Evolutionary conservation across 2,888 invertebrate genomes (phyloP).

Genomic region (Pherbina coryleti): DNA sequence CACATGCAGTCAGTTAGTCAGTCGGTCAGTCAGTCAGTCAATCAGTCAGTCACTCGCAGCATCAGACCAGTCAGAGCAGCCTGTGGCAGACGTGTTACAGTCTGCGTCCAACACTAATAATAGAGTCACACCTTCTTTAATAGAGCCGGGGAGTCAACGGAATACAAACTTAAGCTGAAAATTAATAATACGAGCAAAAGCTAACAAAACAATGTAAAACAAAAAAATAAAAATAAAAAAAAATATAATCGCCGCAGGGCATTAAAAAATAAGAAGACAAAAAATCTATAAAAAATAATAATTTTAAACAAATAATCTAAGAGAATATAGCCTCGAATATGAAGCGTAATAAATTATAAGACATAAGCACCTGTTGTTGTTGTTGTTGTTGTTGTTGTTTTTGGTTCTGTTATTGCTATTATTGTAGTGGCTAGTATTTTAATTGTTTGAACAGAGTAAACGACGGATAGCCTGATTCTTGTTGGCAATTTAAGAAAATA

Average conservation of each 20-base stretch:
- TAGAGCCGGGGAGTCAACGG: slow-evolving; percentile 3
- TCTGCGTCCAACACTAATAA: slow-evolving; percentile 5
- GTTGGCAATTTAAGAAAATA: too few relatives aligned
- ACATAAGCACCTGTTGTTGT: too few relatives aligned
- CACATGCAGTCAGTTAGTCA: neutral
- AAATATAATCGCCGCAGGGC: neutral
- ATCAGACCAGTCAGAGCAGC: neutral
- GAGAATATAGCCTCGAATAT: neutral
- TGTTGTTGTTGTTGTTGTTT: too few relatives aligned
- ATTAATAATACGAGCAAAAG: neutral
- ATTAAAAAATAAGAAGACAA: neutral
- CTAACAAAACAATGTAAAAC: neutral
- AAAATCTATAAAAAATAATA: neutral
- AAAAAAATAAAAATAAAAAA: neutral
- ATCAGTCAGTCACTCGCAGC: neutral
- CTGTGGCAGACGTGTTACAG: neutral
- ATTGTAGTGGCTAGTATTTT: too few relatives aligned
- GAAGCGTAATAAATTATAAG: neutral
- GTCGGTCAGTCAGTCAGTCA: neutral
- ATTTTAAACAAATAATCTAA: slow-evolving; percentile 5
- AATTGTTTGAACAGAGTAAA: too few relatives aligned
- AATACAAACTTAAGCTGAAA: neutral
- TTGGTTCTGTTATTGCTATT: too few relatives aligned
- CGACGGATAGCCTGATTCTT: too few relatives aligned
- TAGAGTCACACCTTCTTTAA: slow-evolving; percentile 28